Evolutionary conservation across 2,113 vertebrate species (phyloP), one percentile per base, ranked within the genome.

Genomic region (Nycticorax nycticorax): DNA sequence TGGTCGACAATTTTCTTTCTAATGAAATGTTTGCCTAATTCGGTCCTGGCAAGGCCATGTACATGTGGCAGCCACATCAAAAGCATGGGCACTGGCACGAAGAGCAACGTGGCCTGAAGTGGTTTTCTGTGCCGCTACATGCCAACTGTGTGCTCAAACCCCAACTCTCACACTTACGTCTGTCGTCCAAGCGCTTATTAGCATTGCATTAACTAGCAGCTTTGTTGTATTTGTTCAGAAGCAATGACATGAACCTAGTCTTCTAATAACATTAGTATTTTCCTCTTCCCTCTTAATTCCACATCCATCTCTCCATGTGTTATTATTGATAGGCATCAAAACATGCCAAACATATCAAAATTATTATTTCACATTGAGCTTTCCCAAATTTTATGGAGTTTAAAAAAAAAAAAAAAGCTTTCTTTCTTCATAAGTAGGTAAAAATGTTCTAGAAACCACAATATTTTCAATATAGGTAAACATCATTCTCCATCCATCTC

Each of bases 51-150:
- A 82, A 32, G 68, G 82, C 83, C 6, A 0, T 15, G 75, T 39
- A 93, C 81, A 94, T 85, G 85, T 94, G 97, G 95, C 91, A 96
- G 82, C 93, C 96, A 97, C 95, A 94, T 96, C 92, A 97, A 71
- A 91, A 62, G 71, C 72, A 17, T 8, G 88, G 92, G 73, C 95
- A 94, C 69, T 59, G 30, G 72, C 92, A 78, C 1, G 5, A 32
- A 21, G 48, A 84, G 56, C 48, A 80, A 21, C 85, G 80, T 1
- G 12, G 84, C 60, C 77, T 59, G 59, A 74, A 28, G 83, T n/a
- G 86, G 82, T 74, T 97, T 95, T 53, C 91, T n/a, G 64, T 52
- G 53, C 64, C 68, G 72, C 72, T 79, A 50, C 75, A 35, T 23
- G 14, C 86, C 95, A 90, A 37, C 64, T 33, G 64, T 3, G 2